Base-by-base conservation (phyloP, 2,888 invertebrate species). In the Cosmopolites sordidus region DNA sequence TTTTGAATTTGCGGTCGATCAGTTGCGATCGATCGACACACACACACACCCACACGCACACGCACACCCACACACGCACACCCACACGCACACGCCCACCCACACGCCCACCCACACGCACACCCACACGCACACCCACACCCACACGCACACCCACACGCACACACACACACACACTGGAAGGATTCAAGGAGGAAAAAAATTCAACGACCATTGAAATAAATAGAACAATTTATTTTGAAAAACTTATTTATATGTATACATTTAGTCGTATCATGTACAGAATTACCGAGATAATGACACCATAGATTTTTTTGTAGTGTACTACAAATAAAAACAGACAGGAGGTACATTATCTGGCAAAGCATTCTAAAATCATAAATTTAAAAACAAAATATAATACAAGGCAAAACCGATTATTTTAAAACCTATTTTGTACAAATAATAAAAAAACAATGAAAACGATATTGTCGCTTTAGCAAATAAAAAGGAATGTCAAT, bases 221-320 rank as follows among this genome's bases (percentile, higher is more conserved):
- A 67, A 66, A 67, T 67, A 68, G 66, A 65, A 66, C 66, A 66
- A 64, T 66, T 66, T 66, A 66, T 64, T 64, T 61, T 50, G 50
- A 62, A 58, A 65, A 66, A 64, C 65, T 66, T 64, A 65, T 61
- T 63, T 64, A 58, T 62, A 64, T 66, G 63, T 66, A 64, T 66
- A 64, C 60, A 62, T 42, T 43, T 51, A 55, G 39, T 47, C 33
- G 40, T 12, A 48, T 49, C 50, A 55, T 54, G 29, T 54, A 54
- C 50, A 54, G 16, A 43, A 29, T 43, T 45, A 51, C 45, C 41
- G 48, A 44, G 41, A 53, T 53, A 52, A 53, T 48, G 47, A 47
- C 48, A 43, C 43, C 37, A 51, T 27, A 48, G 47, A 43, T 48
- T 29, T 48, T 47, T 51, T 46, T 42, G 51, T 48, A 55, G 48